Conservation (phyloP, 2,888 invertebrate species). For the Exocentrus adspersus region DNA sequence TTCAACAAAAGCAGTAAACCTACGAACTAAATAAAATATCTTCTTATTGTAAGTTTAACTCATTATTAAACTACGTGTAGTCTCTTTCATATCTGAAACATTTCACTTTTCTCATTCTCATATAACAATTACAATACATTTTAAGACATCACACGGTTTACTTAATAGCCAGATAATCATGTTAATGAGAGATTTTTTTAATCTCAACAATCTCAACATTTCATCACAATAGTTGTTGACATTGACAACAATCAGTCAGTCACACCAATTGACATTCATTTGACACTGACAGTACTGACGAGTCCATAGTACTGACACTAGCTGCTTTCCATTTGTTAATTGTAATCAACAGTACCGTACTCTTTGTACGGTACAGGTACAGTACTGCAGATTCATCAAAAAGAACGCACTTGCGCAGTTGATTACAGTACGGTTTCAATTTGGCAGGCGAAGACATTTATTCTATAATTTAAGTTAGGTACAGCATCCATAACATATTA, state of each 20-base stretch:
- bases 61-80: conserved; percentile 52
- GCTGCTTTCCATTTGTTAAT: no score
- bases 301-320: no score
- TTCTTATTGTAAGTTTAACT: conserved; percentile 40
- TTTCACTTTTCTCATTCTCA: conserved; percentile 36
- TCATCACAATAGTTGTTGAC: conserved; percentile 50
- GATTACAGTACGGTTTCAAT: no score
- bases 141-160: conserved; percentile 44
- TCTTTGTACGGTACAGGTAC: no score
- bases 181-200: conserved; percentile 38
- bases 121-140: conserved; percentile 15
- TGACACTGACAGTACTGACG: no score
- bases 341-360: no score
- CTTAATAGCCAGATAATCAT: conserved; percentile 39
- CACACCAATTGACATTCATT: no score
- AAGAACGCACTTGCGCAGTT: no score
- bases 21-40: conserved; percentile 49
- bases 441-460: no score
- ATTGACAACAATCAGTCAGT: conserved; percentile 44
- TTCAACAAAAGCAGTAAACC: conserved; percentile 41
- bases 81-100: conserved; percentile 47
- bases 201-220: conserved; percentile 17
- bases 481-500: no score
- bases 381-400: no score
- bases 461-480: no score